These are phyloP conservation scores for Papilio polytes DNA, from an alignment of 1,140 invertebrate genomes.

Conservation along the genomic window DNA sequence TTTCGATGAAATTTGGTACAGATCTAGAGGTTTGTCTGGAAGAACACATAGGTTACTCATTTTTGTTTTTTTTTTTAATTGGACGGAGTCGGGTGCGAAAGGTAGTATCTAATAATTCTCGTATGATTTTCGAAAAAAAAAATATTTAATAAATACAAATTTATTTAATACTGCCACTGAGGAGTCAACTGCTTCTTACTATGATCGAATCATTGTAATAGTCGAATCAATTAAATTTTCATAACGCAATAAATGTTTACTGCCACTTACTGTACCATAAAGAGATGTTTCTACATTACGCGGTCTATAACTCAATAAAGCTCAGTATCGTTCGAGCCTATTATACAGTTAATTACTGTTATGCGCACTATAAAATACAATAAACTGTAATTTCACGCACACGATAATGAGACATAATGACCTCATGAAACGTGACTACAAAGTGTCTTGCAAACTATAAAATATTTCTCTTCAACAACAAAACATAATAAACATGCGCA, in stretches of 20 bases:
- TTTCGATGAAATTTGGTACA: too few species aligned
- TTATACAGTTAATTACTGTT: constrained; percentile 28
- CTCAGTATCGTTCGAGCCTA: constrained; percentile 9
- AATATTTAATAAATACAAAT: too few species aligned
- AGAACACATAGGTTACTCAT: too few species aligned
- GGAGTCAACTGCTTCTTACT: too few species aligned
- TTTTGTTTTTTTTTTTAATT: too few species aligned
- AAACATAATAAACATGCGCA: neutral
- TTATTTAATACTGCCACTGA: too few species aligned
- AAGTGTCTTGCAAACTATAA: neutral
- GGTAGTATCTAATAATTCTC: too few species aligned
- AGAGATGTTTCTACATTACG: neutral
- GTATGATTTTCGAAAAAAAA: too few species aligned
- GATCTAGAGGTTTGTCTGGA: too few species aligned
- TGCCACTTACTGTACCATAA: neutral
- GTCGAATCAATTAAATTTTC: neutral
- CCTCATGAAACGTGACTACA: neutral
- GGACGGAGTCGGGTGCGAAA: too few species aligned
- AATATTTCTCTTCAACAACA: neutral
- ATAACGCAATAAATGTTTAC: neutral
- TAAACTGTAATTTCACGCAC: constrained; percentile 2
- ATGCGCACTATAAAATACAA: constrained; percentile 32
- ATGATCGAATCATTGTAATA: too few species aligned
- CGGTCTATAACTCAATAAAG: constrained; percentile 28
- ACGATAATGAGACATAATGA: constrained; percentile 19